phyloP scores from a whole-genome alignment of 2,888 invertebrate genomes.

The Pollenia amentaria region DNA sequence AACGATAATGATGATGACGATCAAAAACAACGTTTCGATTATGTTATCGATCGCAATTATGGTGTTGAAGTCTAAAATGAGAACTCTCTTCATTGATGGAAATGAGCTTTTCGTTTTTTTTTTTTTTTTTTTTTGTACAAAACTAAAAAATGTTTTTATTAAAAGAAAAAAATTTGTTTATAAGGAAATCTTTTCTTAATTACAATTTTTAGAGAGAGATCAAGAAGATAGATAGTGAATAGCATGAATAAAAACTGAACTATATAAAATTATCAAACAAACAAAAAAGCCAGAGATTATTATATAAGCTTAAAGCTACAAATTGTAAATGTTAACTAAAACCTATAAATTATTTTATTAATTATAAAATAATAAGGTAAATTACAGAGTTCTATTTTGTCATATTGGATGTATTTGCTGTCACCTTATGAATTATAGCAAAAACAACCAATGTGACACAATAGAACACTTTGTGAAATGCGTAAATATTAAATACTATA shows the following conservation, averaged over 20 bases:
- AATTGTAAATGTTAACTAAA: conserved; percentile 62
- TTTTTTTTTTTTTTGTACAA: conserved; percentile 25
- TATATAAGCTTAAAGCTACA: conserved; percentile 75
- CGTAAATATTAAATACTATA: background rate
- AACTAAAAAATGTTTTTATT: conserved; percentile 60
- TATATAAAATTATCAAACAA: conserved; percentile 75
- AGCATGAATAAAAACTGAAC: conserved; percentile 72
- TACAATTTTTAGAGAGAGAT: conserved; percentile 70
- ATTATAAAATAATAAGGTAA: conserved; percentile 15
- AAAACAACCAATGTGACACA: too few relatives aligned
- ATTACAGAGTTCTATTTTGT: background rate
- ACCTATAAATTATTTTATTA: conserved; percentile 41
- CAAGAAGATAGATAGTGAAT: conserved; percentile 74
- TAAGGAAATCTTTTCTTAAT: conserved; percentile 45
- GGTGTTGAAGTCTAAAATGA: conserved; percentile 91
- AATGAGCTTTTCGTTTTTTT: background rate
- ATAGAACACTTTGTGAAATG: too few relatives aligned
- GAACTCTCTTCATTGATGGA: background rate
- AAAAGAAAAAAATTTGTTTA: conserved; percentile 31
- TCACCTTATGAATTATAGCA: too few relatives aligned
- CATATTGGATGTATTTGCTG: too few relatives aligned
- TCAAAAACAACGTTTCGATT: conserved; percentile 87
- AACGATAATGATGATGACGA: conserved; percentile 84
- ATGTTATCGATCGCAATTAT: conserved; percentile 92
- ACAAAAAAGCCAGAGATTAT: conserved; percentile 76